Base-by-base conservation (phyloP, 2,113 vertebrate species). In the Pseudolaguvia tuberculata region DNA sequence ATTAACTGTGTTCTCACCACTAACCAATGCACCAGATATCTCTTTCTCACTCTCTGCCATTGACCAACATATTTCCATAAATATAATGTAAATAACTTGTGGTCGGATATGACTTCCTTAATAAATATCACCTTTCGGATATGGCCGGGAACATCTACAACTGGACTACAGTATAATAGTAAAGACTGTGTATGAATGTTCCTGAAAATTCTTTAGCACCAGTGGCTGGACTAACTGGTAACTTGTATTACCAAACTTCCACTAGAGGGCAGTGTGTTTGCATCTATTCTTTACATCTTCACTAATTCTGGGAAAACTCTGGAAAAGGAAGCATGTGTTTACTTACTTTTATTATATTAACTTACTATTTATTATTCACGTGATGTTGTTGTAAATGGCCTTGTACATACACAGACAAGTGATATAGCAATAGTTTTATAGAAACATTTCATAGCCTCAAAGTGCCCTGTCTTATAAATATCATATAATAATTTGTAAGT, bases 41-140 rank as follows among this genome's bases (percentile, higher is more conserved):
- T 47, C 48, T 42, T 42, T 42, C 39, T 42, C 39, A 42, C 39
- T 39, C 23, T 53, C 29, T 61, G 31, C 8, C 13, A 21, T 27
- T 42, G 17, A 42, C 53, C 70, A 67, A n/a, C 47, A 67, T 13
- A 67, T 78, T 59, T 73, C 15, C 61, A 31, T 67, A 42, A n/a
- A 18, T 15, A 2, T 42, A 42, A 42, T 7, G 9, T 27, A 29
- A 25, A 27, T 50, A 51, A 21, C 6, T 5, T 7, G 13, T 15
- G 7, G 5, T 52, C 50, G 14, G 20, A 39, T 63, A 9, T 2
- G 21, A 50, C 23, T 17, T 66, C 0, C 48, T n/a, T 10, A 50
- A 7, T 50, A 11, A 29, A 13, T 55, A 8, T 4, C 53, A 21
- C 31, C 2, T 18, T 47, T 12, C 56, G 51, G 9, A 58, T 42